phyloP scores from a whole-genome alignment of 2,888 invertebrate genomes.

The Tinea semifulvella region DNA sequence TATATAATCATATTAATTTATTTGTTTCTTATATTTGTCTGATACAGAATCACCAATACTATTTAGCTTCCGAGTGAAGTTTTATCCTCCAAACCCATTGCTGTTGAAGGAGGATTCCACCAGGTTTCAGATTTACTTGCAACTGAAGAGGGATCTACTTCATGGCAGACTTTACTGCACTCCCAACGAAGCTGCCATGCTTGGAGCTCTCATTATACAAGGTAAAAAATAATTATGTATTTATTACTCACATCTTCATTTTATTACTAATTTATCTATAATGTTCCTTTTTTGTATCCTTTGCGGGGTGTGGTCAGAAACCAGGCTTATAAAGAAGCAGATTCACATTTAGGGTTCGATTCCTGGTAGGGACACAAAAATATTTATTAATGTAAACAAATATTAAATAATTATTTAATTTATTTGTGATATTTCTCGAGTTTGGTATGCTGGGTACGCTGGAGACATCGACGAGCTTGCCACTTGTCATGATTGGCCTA shows the following conservation, averaged over 20 bases:
- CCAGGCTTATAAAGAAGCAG: no score
- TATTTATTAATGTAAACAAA: no score
- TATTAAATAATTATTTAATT: no score
- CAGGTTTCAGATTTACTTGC: conserved; percentile 93
- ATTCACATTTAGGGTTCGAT: no score
- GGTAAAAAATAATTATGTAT: conserved; percentile 67
- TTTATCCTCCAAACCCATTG: conserved; percentile 95
- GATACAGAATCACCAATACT: conserved; percentile 88
- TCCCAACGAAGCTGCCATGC: conserved; percentile 85
- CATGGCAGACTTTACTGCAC: conserved; percentile 96
- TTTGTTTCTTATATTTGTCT: conserved; percentile 12
- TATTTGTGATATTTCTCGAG: no score
- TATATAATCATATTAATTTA: neutral
- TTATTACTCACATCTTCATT: neutral
- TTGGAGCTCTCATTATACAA: conserved; percentile 93
- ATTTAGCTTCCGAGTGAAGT: conserved; percentile 97
- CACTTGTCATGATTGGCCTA: no score
- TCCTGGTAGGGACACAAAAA: no score
- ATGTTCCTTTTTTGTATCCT: conserved; percentile 1
- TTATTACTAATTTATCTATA: neutral
- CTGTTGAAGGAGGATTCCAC: conserved; percentile 93
- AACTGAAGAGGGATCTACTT: conserved; percentile 91
- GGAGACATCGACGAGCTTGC: no score
- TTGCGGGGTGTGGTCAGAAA: neutral
- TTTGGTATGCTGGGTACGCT: no score